Base-by-base conservation (phyloP, 64 coral and sea anemone species). In the Anthopleura sola region DNA sequence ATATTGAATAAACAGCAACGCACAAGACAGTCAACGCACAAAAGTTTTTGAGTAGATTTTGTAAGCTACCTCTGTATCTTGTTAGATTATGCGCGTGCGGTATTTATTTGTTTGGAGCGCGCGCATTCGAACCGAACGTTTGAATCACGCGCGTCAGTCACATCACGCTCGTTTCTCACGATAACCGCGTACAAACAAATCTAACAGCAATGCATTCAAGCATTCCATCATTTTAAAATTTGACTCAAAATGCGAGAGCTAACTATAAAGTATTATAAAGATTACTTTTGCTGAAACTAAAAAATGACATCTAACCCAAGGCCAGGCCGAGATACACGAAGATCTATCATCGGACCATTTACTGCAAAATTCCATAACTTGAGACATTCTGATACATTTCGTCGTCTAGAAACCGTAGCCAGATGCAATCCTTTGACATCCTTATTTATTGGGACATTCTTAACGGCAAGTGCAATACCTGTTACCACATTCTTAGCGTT, bases 381-480 rank as follows among this genome's bases (percentile, higher is more conserved):
- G 37, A 79, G 76, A 48, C 47, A 44, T 48, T 44, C 76, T 24
- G 24, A 44, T 18, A 10, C 76, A n/a, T 79, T 44, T 48, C 76
- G 44, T 37, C 76, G 76, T 46, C 39, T 79, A 37, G 44, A 48
- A 46, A 79, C 36, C 19, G 38, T 23, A 38, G 76, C 76, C 19
- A 79, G 44, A 46, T 20, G n/a, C 10, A 53, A 56, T 26, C 82
- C 82, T 56, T 20, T 83, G 17, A 36, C 50, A 4, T 83, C 82
- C 17, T 36, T 83, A 26, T 83, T 83, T 38, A 21, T 83, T 20
- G 82, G 82, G 19, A 54, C 82, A 26, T 83, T 83, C 51, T 24
- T 83, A 0, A 60, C 82, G 11, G 55, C 51, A 83, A 83, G 82
- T 32, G 82, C 82, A 57, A 11, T 83, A 16, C 82, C 82, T 24